Base-by-base conservation (phyloP, 2,113 vertebrate species). In the Tichodroma muraria region DNA sequence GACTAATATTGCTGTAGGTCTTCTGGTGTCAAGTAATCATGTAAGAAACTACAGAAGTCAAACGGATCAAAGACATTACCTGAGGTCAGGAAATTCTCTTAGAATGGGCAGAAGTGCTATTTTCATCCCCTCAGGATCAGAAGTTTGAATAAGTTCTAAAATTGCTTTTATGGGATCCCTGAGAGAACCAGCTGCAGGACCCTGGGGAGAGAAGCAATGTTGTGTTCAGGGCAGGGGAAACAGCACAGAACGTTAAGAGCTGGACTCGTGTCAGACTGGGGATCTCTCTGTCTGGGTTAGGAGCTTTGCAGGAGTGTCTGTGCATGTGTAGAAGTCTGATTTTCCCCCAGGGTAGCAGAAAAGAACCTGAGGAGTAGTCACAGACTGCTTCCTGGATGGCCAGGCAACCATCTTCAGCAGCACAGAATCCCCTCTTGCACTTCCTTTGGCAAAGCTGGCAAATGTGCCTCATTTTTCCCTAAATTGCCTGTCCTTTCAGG, bases 101-200 rank as follows among this genome's bases (percentile, higher is more conserved):
- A 96, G 80, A 68, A 96, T 73, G 65, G 88, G 90, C 37, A 95
- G 57, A 75, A 97, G 93, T 37, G 95, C 88, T 94, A 97, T 95
- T 95, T 95, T 96, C 95, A 95, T 97, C 27, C 94, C 95, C n/a
- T 97, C 94, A 8, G 85, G 30, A 78, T 97, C 80, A 2, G 93
- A 86, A 84, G 92, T 37, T 84, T 92, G 76, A 92, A 93, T 86
- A 84, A 97, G 80, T n/a, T 64, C 94, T 92, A 96, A 68, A 90
- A 96, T 65, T 57, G 85, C 37, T 90, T 93, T 75, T 52, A 96
- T 72, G 30, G 88, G 93, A 88, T 95, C 92, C 57, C 84, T 85
- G 53, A 90, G 28, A 38, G 77, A 38, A 50, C 4, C 37, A 68
- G 72, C 76, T 57, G 64, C 38, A 61, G 85, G 69, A 68, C 77